Base-by-base conservation (phyloP, 2,113 vertebrate species). In the Triplophysa siluroides region DNA sequence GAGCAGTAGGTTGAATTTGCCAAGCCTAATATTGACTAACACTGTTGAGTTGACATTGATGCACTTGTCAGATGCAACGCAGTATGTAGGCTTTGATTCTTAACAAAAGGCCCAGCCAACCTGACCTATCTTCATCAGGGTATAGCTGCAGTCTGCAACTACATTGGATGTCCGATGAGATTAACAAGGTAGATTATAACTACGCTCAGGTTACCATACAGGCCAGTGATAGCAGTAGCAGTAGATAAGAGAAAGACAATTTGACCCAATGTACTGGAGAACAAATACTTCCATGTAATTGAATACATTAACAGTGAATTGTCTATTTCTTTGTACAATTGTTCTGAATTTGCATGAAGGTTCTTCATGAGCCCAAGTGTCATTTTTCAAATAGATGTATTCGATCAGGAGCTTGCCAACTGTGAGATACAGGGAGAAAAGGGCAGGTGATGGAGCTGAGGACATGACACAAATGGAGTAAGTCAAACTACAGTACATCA, bases 401-500 rank as follows among this genome's bases (percentile, higher is more conserved):
- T 93, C 95, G 0, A 89, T 97, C 81, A 90, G 95, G 80, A 96
- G 92, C 86, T 91, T 96, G 87, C 94, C 95, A 0, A 92, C 93
- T 0, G 9, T 91, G 79, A 79, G 90, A 66, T 91, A 93, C 87
- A 90, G 92, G 12, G 91, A 93, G 64, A 91, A 93, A 45, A 83
- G 81, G 73, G 92, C 91, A 87, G 94, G 93, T 3, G 94, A 96
- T 0, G 96, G 95, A 12, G 91, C 95, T 91, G 97, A 98, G 85
- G 97, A 99, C 90, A 93, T 99, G 95, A 98, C 96, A 2, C 96
- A 97, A 85, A 88, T 99, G 85, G 94, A 96, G 97, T 99, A 91
- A 97, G 96, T 92, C 68, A 52, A 43, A 64, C 85, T 66, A 76
- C 73, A 61, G 67, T 84, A 45, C 43, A 45, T 45, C 85, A 61